Percentiles rank a stretch among this genome's conserved stretches.
Conservation (phyloP, 2,797 vertebrate genomes). For the Smutsia temminckii region DNA sequence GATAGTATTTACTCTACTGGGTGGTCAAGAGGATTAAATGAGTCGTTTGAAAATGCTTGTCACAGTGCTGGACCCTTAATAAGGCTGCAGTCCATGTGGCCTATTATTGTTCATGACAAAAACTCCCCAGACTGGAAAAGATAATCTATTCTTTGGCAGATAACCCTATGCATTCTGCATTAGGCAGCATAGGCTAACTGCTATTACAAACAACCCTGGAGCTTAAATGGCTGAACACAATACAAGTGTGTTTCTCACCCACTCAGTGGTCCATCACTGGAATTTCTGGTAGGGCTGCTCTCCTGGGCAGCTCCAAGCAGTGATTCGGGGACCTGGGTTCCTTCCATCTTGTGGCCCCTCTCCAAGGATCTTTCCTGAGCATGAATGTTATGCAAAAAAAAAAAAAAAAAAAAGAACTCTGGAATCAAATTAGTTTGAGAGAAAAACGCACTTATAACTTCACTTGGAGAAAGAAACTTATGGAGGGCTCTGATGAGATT, state of each 20-base stretch:
- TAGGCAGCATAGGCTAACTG: not conserved
- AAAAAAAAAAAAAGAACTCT: not conserved
- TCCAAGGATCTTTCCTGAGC: not conserved
- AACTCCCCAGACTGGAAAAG: not conserved
- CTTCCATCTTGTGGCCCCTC: not conserved
- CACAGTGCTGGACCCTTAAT: not conserved
- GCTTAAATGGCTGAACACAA: not conserved
- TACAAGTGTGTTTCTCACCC: not conserved
- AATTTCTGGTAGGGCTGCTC: not conserved
- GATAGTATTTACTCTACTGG: not conserved
- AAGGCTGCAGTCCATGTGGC: not conserved
- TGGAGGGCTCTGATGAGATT: not conserved
- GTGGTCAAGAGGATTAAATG: not conserved
- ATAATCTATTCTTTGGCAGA: not conserved
- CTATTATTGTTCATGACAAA: slow-evolving; percentile 27
- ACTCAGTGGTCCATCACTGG: not conserved
- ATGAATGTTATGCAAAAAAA: not conserved
- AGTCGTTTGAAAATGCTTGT: slow-evolving; percentile 6
- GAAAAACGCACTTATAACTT: not conserved
- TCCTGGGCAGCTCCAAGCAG: not conserved
- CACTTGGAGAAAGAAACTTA: not conserved
- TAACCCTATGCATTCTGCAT: not conserved
- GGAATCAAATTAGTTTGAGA: not conserved
- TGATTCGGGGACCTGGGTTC: not conserved
- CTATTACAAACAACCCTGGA: not conserved